Base-by-base conservation (phyloP, 2,888 invertebrate species). In the Lagria hirta region DNA sequence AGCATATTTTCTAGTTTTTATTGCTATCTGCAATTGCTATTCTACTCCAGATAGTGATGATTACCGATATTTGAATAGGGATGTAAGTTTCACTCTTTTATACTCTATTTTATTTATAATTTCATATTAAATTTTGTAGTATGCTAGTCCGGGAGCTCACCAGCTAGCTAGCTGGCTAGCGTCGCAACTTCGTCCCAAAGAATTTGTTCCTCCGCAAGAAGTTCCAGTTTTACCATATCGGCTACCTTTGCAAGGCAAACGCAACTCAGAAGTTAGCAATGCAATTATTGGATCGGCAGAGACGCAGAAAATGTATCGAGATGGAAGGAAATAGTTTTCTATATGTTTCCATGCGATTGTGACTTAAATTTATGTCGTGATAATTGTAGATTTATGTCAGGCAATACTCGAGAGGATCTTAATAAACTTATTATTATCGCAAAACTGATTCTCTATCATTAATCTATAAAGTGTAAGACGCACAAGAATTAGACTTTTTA, bases 121-220 rank as follows among this genome's bases (percentile, higher is more conserved):
- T 27, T 18, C 10, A 21, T 8, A 26, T 8, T 11, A 14, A 33
- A 34, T 21, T 35, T 29, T 23, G 7, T 22, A 55, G 51, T 60
- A 51, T 48, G 49, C 62, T 1, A 64, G 58, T 49, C 66, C 67
- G 2, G 68, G 66, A 1, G 66, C 64, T 3, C 68, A 68, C 33
- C 68, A 69, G 45, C 50, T 69, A 16, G 67, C 68, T 13, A 68
- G 65, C 24, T 69, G 68, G 68, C 34, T 68, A 26, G 60, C 63
- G 2, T 58, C 61, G 2, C 64, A 68, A 40, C 42, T 68, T 15
- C 60, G 66, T 1, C 57, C 65, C 2, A 64, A 61, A 37, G 62
- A 64, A 26, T 54, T 50, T n/a, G 52, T 59, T n/a, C 37, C 48
- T 4, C 55, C 53, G n/a, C 52, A 58, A 3, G 64, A 65, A 22